These are phyloP conservation scores for Imbricaverruca yamaguchii DNA, from an alignment of 2,888 invertebrate species.

Conservation along the genomic window DNA sequence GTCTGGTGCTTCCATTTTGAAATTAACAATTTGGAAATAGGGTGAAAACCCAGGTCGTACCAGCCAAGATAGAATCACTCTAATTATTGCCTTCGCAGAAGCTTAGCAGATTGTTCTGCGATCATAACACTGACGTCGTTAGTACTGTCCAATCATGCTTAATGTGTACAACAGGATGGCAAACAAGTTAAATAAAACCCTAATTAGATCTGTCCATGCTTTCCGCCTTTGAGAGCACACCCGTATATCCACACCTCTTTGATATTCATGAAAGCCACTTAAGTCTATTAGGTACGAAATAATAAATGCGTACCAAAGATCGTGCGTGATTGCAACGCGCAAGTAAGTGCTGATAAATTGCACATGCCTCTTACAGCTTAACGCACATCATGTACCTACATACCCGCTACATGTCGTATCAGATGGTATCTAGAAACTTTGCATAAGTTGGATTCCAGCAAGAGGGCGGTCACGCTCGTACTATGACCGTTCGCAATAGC, in stretches of 20 bases:
- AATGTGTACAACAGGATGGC: neutral
- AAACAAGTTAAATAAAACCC: neutral
- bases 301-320: neutral
- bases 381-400: no score
- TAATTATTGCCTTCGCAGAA: conserved; percentile 13
- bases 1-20: conserved; percentile 6
- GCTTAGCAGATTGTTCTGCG: neutral
- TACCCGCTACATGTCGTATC: no score
- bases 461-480: no score
- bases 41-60: neutral
- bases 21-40: conserved; percentile 17
- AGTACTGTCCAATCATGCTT: conserved; percentile 1
- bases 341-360: no score
- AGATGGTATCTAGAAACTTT: no score
- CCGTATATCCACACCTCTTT: no score
- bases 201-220: neutral
- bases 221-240: no score
- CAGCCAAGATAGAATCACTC: neutral
- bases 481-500: neutral
- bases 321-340: neutral
- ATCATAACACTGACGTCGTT: neutral
- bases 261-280: neutral
- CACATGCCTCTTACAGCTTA: no score
- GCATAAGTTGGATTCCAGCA: no score
- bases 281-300: neutral